Evolutionary conservation across 2,797 vertebrate species (phyloP).

Genomic region (Austrolebias charrua): DNA sequence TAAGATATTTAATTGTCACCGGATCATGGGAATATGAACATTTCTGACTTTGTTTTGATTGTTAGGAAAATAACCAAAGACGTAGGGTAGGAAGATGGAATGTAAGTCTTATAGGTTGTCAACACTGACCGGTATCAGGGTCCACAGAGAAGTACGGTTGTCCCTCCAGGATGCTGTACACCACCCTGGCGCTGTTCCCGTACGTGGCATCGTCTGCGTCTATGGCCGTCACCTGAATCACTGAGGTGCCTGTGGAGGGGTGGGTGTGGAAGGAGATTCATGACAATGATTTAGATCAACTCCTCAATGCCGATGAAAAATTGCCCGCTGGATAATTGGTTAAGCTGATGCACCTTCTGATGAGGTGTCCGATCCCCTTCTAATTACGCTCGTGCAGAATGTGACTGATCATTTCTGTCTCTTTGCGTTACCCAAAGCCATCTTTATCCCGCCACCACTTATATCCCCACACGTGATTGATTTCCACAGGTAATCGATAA

Average conservation of each 20-base stretch:
- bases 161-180: conserved; percentile 95
- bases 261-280: conserved; percentile 17
- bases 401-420: conserved; percentile 54
- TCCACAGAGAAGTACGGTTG: conserved; percentile 98
- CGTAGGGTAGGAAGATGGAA: no score
- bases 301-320: conserved; percentile 50
- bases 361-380: conserved; percentile 58
- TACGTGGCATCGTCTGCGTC: conserved; percentile 94
- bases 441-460: conserved; percentile 53
- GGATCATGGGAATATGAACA: no score
- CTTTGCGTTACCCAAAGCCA: conserved; percentile 48
- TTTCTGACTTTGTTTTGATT: no score
- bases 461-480: conserved; percentile 53
- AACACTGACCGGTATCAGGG: conserved; percentile 80
- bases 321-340: conserved; percentile 52
- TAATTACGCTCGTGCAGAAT: conserved; percentile 45
- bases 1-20: no score
- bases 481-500: conserved; percentile 58
- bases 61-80: not conserved
- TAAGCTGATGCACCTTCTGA: conserved; percentile 59
- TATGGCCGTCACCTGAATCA: conserved; percentile 91
- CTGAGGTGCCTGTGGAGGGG: conserved; percentile 83
- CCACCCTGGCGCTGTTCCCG: conserved; percentile 93
- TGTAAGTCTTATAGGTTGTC: no score
- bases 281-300: conserved; percentile 51